A percentile compares a stretch with the other conserved stretches of the same genome.
These are phyloP conservation scores for Ophioderma brevispina DNA, from an alignment of 35 echinoderm and acorn worm species.

Conservation along the genomic window DNA sequence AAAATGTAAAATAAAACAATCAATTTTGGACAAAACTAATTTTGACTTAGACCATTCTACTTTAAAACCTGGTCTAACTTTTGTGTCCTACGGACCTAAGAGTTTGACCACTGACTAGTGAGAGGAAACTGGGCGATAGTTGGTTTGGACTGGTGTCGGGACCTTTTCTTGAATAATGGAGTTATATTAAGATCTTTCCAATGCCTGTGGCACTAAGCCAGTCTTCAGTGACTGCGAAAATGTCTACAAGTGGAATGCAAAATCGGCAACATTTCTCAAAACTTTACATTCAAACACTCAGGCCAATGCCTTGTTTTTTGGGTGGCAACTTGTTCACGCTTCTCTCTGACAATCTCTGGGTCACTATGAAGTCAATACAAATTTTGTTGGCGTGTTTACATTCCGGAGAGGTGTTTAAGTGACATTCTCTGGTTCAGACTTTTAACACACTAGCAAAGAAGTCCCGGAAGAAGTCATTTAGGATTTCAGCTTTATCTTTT, in stretches of 20 bases:
- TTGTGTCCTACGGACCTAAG: too few species aligned
- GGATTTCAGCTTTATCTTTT: not conserved
- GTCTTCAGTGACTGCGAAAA: slow-evolving; percentile 41
- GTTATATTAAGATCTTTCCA: slow-evolving; percentile 59
- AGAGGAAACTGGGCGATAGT: slow-evolving; percentile 23
- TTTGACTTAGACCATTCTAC: too few species aligned
- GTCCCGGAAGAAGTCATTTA: too few species aligned
- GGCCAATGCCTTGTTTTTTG: not conserved
- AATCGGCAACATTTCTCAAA: slow-evolving; percentile 41
- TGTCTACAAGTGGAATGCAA: slow-evolving; percentile 6
- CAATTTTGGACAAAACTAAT: too few species aligned
- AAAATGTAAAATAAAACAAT: too few species aligned
- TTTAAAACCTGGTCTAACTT: too few species aligned
- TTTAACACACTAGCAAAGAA: slow-evolving; percentile 27
- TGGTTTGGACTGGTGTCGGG: not conserved
- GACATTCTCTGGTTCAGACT: not conserved
- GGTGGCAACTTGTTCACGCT: not conserved
- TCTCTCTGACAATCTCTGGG: slow-evolving; percentile 4
- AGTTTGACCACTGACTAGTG: slow-evolving; percentile 19
- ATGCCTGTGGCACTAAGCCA: slow-evolving; percentile 51
- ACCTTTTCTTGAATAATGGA: slow-evolving; percentile 47
- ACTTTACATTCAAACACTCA: slow-evolving; percentile 27
- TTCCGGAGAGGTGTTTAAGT: not conserved
- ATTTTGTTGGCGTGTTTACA: too few species aligned
- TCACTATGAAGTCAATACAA: not conserved